Evolutionary conservation across 2,888 invertebrate species (phyloP), one percentile per base, ranked within the genome.

Genomic region (Nysson spinosus): DNA sequence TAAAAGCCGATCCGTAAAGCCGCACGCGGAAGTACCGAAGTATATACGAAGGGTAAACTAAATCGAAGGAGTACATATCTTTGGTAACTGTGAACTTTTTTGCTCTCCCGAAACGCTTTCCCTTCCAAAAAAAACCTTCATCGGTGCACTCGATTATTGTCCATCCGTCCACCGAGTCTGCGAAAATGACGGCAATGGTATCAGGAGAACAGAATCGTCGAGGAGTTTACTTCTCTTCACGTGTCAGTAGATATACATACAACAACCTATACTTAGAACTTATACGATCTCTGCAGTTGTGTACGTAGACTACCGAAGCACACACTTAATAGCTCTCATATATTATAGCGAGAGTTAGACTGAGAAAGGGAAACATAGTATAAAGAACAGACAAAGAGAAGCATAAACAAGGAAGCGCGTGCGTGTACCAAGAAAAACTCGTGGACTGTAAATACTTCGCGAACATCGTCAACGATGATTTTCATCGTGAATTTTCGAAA

Each of bases 401-500:
- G 19, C 24, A 12, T 17, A 34, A 46, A 44, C 19, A 12, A 19
- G 19, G 12, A n/a, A 12, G 43, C 11, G 9, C 11, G 7, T 7
- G 30, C n/a, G 43, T 9, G 32, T 7, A 5, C 3, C 19, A 35
- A 42, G 58, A 69, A 60, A 65, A 56, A 60, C 69, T 55, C 56
- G 56, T 54, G 60, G 46, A 50, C 63, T 54, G 70, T 37, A 52
- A 67, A 28, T 62, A 67, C 73, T 58, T 72, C 46, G 58, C n/a
- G n/a, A 55, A 42, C 66, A 49, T 54, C 66, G 58, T 66, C 69
- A 46, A 56, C 40, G 63, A 44, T 66, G 62, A 52, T 67, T 74
- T 61, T 60, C 52, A 72, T 60, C 54, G 65, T 58, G 61, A 62
- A 70, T 69, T 70, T 61, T 57, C 72, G 68, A 75, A 75, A 75